Percentiles rank a stretch among this genome's conserved stretches.
These are phyloP conservation scores for Apamea epomidion DNA, from an alignment of 2,888 invertebrate genomes.

Conservation along the genomic window DNA sequence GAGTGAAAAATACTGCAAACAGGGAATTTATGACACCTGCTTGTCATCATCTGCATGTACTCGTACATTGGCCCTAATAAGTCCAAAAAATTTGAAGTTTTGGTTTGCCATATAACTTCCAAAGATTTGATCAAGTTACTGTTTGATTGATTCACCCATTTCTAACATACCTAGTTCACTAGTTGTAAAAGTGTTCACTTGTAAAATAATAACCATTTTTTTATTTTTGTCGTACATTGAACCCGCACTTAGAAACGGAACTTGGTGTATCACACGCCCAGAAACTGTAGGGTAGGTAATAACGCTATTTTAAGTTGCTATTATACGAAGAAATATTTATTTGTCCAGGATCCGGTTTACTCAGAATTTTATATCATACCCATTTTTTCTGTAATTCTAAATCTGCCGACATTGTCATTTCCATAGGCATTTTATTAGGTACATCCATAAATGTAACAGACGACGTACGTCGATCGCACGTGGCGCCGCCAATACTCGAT, in stretches of 20 bases:
- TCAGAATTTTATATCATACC: not conserved
- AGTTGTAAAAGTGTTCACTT: not conserved
- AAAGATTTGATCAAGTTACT: not conserved
- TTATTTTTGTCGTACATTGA: not conserved
- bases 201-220: not conserved
- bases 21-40: not conserved
- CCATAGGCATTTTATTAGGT: conserved; percentile 12
- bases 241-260: not conserved
- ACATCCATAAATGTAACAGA: conserved; percentile 10
- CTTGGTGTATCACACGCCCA: not conserved
- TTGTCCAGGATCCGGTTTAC: not conserved
- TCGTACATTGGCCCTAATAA: not conserved
- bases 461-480: not conserved
- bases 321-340: not conserved
- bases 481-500: conserved; percentile 22
- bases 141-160: conserved; percentile 2
- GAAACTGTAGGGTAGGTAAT: not conserved
- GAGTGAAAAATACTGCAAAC: not conserved
- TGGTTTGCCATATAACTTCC: no score
- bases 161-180: not conserved
- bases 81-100: not conserved
- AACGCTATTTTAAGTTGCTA: not conserved
- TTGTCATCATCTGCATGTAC: not conserved
- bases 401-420: not conserved
- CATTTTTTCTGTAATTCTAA: not conserved